Conservation (phyloP, 2,113 vertebrate species). For the Cryptomyrus ogoouensis region DNA sequence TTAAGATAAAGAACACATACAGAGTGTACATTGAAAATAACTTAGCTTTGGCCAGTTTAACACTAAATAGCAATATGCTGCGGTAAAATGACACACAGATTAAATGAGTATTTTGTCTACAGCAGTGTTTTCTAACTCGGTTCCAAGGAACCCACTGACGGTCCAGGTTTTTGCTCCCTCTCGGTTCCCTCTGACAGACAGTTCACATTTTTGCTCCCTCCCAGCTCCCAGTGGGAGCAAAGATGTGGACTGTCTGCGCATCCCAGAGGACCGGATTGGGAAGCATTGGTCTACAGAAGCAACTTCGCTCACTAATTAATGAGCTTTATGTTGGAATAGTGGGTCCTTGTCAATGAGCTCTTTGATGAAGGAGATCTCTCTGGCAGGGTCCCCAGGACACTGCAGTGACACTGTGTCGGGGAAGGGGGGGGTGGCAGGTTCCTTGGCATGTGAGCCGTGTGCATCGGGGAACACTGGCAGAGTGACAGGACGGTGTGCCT, state of each 20-base stretch:
- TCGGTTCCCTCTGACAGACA: neutral
- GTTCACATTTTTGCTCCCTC: neutral
- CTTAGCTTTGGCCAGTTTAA: neutral
- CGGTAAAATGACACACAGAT: neutral
- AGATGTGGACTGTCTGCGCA: neutral
- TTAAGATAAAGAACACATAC: neutral
- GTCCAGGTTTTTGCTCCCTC: neutral
- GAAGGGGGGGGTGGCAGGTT: conserved; percentile 48
- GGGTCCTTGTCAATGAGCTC: conserved; percentile 48
- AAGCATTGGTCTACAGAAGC: neutral
- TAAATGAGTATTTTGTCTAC: neutral
- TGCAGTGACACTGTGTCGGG: conserved; percentile 39
- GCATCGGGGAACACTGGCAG: conserved; percentile 45
- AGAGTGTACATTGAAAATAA: neutral
- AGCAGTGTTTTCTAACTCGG: neutral
- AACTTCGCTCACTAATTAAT: neutral
- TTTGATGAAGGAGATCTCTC: neutral
- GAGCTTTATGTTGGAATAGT: conserved; percentile 38
- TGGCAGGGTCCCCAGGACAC: conserved; percentile 30
- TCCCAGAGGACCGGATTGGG: neutral
- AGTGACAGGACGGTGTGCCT: conserved; percentile 35
- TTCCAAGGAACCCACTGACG: neutral
- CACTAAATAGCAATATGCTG: neutral
- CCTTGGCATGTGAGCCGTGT: conserved; percentile 26
- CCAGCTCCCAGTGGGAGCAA: neutral